Evolutionary conservation across 2,797 vertebrate genomes (phyloP), one percentile per base, ranked within the genome.

Genomic region (Glossophaga mutica): DNA sequence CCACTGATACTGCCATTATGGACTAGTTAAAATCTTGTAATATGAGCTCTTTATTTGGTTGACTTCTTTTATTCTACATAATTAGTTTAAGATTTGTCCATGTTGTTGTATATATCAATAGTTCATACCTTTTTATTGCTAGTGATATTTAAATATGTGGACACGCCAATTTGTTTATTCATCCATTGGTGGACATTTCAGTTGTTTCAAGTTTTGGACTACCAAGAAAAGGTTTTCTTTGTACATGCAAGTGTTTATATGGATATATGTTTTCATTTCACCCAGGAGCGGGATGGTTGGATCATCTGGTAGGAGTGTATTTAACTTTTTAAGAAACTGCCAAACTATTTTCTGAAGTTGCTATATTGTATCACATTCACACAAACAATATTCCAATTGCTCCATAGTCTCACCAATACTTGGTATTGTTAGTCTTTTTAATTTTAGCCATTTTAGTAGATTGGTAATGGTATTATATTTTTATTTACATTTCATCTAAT

Each of bases 31-130:
- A 91, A 57, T 65, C 34, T 85, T 70, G 44, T 0, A 19, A 2
- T 71, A 22, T 74, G 9, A 57, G 37, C 11, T 84, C 15, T 57
- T 78, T 85, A 73, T 77, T 81, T 57, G 48, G 90, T 90, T 81
- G 52, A 21, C 19, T 76, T 94, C 74, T 94, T 70, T 91, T 19
- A 70, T n/a, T 86, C 9, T 62, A 7, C 14, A 10, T 76, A 88
- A 84, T 94, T 90, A 81, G 48, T 94, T 82, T 89, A 87, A 82
- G 37, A 52, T 94, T 86, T 88, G 21, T 83, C 77, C 39, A 39
- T 73, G 37, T 93, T 73, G 9, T 50, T 44, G 42, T 37, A 16
- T 89, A 6, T 90, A 46, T 87, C 34, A 76, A 0, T 82, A 82
- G n/a, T 74, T 91, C 18, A 46, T 92, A 29, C 78, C 24, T 32